phyloP scores from a whole-genome alignment of 1,140 invertebrate species.

The Arctopsyche grandis region DNA sequence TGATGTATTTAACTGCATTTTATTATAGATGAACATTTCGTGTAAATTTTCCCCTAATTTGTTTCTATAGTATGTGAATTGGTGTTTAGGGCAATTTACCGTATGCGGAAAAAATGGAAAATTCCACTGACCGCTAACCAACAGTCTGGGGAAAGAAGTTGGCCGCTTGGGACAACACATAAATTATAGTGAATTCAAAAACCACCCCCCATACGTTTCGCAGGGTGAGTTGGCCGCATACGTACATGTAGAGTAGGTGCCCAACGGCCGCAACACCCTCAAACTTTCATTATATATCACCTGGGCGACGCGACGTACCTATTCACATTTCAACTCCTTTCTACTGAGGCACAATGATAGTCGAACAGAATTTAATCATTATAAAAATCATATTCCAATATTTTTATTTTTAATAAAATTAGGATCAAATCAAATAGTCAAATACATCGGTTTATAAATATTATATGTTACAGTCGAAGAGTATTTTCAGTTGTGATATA shows the following conservation, averaged over 20 bases:
- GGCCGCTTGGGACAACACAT: conserved; percentile 48
- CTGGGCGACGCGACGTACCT: not conserved
- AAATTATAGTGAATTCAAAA: conserved; percentile 53
- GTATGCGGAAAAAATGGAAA: conserved; percentile 26
- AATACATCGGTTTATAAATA: no score
- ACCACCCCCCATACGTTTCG: conserved; percentile 40
- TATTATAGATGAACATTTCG: not conserved
- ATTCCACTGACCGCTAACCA: not conserved
- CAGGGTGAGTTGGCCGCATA: conserved; percentile 26
- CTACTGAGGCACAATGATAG: not conserved
- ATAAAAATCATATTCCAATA: no score
- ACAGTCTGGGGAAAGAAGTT: conserved; percentile 46
- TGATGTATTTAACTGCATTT: not conserved
- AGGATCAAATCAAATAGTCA: no score
- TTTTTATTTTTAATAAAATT: no score
- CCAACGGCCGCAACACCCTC: conserved; percentile 4
- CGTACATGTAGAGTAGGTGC: no score
- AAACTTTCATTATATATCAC: conserved; percentile 35
- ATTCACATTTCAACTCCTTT: not conserved
- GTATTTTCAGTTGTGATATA: no score
- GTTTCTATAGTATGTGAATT: not conserved
- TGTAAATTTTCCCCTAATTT: not conserved
- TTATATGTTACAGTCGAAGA: no score
- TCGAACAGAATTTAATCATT: no score
- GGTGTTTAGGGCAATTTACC: conserved; percentile 2